Conservation (phyloP, 2,113 vertebrate species). For the Galemys pyrenaicus region DNA sequence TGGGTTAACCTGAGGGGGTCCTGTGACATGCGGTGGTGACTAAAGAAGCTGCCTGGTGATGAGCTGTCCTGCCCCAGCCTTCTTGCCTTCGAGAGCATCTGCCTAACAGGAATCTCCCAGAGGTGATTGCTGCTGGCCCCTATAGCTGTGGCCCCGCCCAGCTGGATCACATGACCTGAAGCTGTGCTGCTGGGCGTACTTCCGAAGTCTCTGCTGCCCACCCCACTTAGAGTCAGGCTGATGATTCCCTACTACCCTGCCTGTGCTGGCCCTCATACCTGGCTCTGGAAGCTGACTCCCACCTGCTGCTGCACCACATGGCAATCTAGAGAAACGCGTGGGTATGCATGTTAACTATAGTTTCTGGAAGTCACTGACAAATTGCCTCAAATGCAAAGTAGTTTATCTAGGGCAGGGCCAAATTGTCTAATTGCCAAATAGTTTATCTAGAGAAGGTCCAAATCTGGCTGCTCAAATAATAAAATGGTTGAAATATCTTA, state of each 20-base stretch:
- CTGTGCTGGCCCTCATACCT: neutral
- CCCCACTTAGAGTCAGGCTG: neutral
- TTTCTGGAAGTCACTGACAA: neutral
- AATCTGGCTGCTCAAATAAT: neutral
- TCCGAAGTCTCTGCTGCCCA: neutral
- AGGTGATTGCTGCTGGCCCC: neutral
- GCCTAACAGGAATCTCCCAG: neutral
- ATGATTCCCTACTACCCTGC: rapidly evolving
- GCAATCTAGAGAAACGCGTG: neutral
- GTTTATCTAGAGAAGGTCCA: neutral
- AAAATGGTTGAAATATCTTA: neutral
- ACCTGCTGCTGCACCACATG: too few species aligned
- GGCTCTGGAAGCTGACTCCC: neutral
- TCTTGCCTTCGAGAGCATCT: neutral
- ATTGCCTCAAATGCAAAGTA: neutral
- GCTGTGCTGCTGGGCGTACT: neutral
- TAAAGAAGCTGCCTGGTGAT: too few species aligned
- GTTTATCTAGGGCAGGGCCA: neutral
- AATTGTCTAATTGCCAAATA: neutral
- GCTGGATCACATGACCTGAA: neutral
- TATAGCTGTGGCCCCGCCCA: neutral
- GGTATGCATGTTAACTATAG: too few species aligned
- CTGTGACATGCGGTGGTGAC: neutral
- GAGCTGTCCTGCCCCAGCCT: neutral
- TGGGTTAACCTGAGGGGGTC: neutral